These are phyloP conservation scores for Dicerorhinus sumatrensis DNA, from an alignment of 2,113 vertebrate species.

Conservation along the genomic window DNA sequence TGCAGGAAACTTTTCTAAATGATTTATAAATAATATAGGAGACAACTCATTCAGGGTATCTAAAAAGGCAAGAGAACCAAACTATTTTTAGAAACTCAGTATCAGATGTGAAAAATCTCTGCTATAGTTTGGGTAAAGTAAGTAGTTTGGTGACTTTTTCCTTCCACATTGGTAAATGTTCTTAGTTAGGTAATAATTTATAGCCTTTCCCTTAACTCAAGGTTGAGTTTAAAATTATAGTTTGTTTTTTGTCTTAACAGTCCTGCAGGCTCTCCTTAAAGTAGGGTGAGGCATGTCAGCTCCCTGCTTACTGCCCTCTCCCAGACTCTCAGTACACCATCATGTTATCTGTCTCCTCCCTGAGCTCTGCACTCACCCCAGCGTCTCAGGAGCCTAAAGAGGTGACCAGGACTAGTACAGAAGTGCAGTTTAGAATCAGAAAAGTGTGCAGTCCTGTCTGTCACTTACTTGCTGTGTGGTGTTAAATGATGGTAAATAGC, in stretches of 20 bases:
- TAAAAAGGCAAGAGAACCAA: conserved; percentile 27
- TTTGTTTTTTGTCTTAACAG: conserved; percentile 76
- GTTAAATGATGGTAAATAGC: neutral
- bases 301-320: neutral
- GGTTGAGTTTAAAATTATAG: conserved; percentile 75
- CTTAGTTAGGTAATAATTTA: conserved; percentile 80
- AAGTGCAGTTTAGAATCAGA: conserved; percentile 32
- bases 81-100: conserved; percentile 21
- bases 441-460: neutral
- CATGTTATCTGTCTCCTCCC: neutral
- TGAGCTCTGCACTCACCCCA: neutral
- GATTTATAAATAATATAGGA: conserved; percentile 8
- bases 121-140: neutral
- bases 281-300: neutral
- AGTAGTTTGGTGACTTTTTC: conserved; percentile 8
- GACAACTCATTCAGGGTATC: neutral
- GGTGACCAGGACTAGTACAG: neutral
- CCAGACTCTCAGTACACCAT: neutral
- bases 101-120: neutral
- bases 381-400: neutral
- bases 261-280: conserved; percentile 80
- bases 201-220: conserved; percentile 78
- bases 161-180: conserved; percentile 4
- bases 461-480: neutral
- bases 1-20: neutral